Percentiles rank a stretch among this genome's conserved stretches.
These are phyloP conservation scores for Enoplosus armatus DNA, from an alignment of 2,797 vertebrate species.

Conservation along the genomic window DNA sequence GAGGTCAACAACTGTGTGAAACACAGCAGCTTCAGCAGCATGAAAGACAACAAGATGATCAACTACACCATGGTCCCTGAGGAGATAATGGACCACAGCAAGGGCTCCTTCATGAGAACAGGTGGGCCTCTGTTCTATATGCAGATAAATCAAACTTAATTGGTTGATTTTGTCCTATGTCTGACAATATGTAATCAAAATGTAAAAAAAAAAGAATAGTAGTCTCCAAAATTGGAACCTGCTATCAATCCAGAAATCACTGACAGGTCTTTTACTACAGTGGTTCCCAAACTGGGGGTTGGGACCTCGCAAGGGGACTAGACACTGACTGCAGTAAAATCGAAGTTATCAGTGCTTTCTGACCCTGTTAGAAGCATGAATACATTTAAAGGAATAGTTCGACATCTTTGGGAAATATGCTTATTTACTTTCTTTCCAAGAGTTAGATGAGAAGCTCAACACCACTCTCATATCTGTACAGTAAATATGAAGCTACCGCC, in stretches of 20 bases:
- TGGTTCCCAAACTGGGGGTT: not conserved
- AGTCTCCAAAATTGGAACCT: not conserved
- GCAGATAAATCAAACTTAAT: not conserved
- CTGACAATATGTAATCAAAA: not conserved
- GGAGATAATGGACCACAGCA: slow-evolving; percentile 88
- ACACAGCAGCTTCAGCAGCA: slow-evolving; percentile 86
- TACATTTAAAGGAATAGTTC: not conserved
- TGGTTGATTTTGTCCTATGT: not conserved
- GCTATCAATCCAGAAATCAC: not conserved
- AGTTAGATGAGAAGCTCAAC: no score
- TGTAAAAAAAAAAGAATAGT: not conserved
- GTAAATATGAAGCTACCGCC: not conserved
- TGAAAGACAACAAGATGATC: slow-evolving; percentile 89
- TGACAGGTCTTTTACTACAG: not conserved
- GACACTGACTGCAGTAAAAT: no score
- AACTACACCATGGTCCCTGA: slow-evolving; percentile 85
- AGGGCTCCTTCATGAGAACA: slow-evolving; percentile 90
- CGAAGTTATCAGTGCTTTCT: not conserved
- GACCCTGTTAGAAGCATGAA: not conserved
- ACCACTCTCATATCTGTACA: not conserved
- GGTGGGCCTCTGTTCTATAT: slow-evolving; percentile 73
- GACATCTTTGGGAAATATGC: not conserved
- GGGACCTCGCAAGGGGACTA: not conserved
- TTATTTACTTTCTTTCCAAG: not conserved
- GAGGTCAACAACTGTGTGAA: slow-evolving; percentile 78